phyloP scores from a whole-genome alignment of 1,140 invertebrate genomes.

The Drosophila arizonae region DNA sequence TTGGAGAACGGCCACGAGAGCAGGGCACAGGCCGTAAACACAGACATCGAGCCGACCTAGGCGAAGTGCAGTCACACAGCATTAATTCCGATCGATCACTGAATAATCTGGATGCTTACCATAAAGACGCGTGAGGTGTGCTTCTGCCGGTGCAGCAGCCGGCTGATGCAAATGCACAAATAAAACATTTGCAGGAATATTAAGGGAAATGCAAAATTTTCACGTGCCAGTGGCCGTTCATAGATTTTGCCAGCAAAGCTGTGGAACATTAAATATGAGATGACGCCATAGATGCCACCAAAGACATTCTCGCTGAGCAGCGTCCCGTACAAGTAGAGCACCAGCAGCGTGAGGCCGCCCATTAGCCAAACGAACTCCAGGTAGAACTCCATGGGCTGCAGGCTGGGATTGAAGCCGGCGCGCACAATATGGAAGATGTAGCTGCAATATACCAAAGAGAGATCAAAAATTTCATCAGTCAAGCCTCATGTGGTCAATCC shows the following conservation, averaged over 20 bases:
- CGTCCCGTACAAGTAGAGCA: slow-evolving; percentile 76
- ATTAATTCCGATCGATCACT: not conserved
- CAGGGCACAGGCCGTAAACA: slow-evolving; percentile 68
- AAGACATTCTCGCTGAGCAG: slow-evolving; percentile 77
- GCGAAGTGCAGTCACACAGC: not conserved
- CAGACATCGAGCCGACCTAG: slow-evolving; percentile 67
- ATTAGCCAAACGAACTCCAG: slow-evolving; percentile 80
- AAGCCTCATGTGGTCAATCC: too few relatives aligned
- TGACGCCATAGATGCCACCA: slow-evolving; percentile 78
- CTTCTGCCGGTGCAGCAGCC: slow-evolving; percentile 54
- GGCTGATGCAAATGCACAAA: slow-evolving; percentile 70
- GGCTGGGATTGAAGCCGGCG: slow-evolving; percentile 59
- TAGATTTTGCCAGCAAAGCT: slow-evolving; percentile 79
- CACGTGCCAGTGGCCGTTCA: slow-evolving; percentile 69
- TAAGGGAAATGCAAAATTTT: slow-evolving; percentile 82
- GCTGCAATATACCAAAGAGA: slow-evolving; percentile 34
- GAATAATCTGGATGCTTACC: slow-evolving; percentile 36
- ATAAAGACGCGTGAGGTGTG: slow-evolving; percentile 62
- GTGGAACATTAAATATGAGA: slow-evolving; percentile 82
- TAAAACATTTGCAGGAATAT: slow-evolving; percentile 81
- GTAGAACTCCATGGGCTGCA: slow-evolving; percentile 79
- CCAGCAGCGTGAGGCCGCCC: slow-evolving; percentile 76
- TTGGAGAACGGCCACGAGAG: slow-evolving; percentile 81
- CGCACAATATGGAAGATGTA: slow-evolving; percentile 74
- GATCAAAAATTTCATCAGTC: not conserved